Percentiles rank a stretch among this genome's conserved stretches.
phyloP scores from a whole-genome alignment of 2,888 invertebrate species.

The Abrostola triplasia region DNA sequence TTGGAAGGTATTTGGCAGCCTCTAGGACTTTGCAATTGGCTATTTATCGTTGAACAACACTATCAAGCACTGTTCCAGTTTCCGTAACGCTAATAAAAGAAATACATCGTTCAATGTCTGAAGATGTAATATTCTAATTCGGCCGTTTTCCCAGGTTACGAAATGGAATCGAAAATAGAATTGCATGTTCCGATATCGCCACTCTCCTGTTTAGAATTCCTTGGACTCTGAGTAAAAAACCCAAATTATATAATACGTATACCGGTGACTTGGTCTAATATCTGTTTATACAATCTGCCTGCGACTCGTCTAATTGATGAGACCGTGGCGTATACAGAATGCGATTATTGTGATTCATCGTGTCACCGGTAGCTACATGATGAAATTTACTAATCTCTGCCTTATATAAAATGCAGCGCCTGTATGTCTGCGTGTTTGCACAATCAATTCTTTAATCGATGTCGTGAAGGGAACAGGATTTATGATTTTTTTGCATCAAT shows the following conservation, averaged over 20 bases:
- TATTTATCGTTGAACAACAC: conserved; percentile 26
- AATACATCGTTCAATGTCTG: conserved; percentile 25
- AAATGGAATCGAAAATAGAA: conserved; percentile 46
- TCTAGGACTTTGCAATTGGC: conserved; percentile 42
- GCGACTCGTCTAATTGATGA: conserved; percentile 69
- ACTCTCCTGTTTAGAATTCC: conserved; percentile 54
- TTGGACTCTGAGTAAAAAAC: conserved; percentile 58
- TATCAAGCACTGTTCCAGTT: conserved; percentile 44
- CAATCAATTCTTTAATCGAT: conserved; percentile 58
- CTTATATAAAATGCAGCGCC: conserved; percentile 57
- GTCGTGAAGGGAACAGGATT: conserved; percentile 57
- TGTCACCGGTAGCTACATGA: conserved; percentile 52
- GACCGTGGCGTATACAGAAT: conserved; percentile 61
- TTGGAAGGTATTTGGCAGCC: conserved; percentile 46
- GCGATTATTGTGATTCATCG: conserved; percentile 62
- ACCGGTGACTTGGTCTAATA: conserved; percentile 62
- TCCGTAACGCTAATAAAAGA: conserved; percentile 40
- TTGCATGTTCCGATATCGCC: conserved; percentile 47
- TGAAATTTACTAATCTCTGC: conserved; percentile 54
- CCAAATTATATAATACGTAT: conserved; percentile 63
- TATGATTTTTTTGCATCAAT: conserved; percentile 50
- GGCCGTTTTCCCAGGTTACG: conserved; percentile 44
- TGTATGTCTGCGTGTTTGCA: conserved; percentile 52
- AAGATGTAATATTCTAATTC: conserved; percentile 42
- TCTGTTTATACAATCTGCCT: conserved; percentile 64